Conservation (phyloP, 2,113 vertebrate genomes). For the Fulica atra region DNA sequence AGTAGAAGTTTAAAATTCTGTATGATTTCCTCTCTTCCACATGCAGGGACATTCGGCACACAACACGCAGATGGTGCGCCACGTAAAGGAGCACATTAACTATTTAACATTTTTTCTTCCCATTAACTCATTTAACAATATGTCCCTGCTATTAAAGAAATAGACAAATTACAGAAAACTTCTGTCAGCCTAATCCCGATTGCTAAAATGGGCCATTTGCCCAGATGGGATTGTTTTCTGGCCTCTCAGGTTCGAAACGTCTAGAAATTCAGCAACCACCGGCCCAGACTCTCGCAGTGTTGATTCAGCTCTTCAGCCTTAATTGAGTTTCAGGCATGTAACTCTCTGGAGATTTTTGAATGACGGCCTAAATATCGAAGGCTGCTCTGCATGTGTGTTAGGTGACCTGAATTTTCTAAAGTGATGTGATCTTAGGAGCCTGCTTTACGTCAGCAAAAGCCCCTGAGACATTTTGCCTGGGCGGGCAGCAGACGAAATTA, state of each 20-base stretch:
- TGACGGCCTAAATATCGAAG: slow-evolving; percentile 36
- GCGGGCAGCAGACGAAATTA: not conserved
- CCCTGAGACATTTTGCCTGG: not conserved
- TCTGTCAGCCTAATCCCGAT: slow-evolving; percentile 47
- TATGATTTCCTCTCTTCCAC: slow-evolving; percentile 49
- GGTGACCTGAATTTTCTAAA: slow-evolving; percentile 44
- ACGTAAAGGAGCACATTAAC: slow-evolving; percentile 69
- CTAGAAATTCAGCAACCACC: not conserved
- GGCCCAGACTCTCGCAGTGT: not conserved
- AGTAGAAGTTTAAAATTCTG: slow-evolving; percentile 64
- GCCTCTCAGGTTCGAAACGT: not conserved
- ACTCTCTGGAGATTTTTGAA: slow-evolving; percentile 21
- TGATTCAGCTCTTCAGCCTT: slow-evolving; percentile 57
- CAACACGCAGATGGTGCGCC: slow-evolving; percentile 57
- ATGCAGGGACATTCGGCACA: slow-evolving; percentile 47
- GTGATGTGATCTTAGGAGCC: not conserved
- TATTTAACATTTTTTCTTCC: slow-evolving; percentile 70
- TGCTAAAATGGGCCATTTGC: slow-evolving; percentile 21
- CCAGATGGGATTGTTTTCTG: slow-evolving; percentile 36
- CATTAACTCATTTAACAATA: slow-evolving; percentile 74
- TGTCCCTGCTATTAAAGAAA: slow-evolving; percentile 60
- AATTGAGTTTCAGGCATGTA: slow-evolving; percentile 31
- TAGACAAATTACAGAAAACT: slow-evolving; percentile 57
- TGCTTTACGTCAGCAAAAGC: slow-evolving; percentile 13
- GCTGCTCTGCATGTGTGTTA: not conserved